Evolutionary conservation across 2,797 vertebrate species (phyloP), one percentile per base, ranked within the genome.

Genomic region (Neostethus bicornis): DNA sequence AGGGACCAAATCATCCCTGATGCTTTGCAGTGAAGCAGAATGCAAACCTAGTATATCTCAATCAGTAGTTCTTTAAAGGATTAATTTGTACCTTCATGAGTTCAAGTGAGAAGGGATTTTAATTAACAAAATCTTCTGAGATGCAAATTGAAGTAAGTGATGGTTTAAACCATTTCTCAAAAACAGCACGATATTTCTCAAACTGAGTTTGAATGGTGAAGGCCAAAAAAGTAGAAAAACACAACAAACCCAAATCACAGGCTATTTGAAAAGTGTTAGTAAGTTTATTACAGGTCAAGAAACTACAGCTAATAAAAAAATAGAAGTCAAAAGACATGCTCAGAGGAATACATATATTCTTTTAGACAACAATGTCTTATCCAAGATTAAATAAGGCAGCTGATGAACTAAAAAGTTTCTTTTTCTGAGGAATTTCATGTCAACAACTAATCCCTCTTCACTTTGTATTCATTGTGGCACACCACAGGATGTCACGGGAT

Each of bases 401-500:
- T 16, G 39, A 24, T 16, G 24, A 46, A 32, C 13, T 29, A 32
- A 60, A 54, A 24, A 49, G 38, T 47, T n/a, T 64, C 68, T 62
- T 14, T 66, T 60, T 31, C 45, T 11, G 46, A 14, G 8, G 2
- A 29, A 16, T 49, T 65, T 39, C 44, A 13, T 48, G 37, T 58
- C 44, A 21, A 32, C 68, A 58, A 49, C 44, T 49, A 66, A 58
- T 39, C 29, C 17, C 21, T 17, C 2, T 62, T 52, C 46, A 16
- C 31, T 79, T 79, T 75, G 59, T 41, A 76, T 76, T 68, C 65
- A 67, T 17, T 3, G 56, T 52, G 50, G 41, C 57, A 39, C 53
- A 21, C 35, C 44, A 29, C 17, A 26, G 23, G 19, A 58, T 19
- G 4, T 61, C 51, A 37, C 41, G 51, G 47, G 60, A 24, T 42